Conservation (phyloP, 2,113 vertebrate genomes). For the Mus spicilegus region DNA sequence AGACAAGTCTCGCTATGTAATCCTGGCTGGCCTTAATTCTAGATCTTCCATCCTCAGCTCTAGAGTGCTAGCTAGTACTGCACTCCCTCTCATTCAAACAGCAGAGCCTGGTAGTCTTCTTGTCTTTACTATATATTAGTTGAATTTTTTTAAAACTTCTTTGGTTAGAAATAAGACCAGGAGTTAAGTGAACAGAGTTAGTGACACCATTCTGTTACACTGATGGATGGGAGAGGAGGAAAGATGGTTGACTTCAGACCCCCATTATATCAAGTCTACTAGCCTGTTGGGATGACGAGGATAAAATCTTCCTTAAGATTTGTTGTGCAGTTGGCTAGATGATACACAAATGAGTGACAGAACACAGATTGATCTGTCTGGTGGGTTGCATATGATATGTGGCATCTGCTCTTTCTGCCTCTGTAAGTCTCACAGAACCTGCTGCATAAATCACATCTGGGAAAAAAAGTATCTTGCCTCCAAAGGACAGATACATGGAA, state of each 20-base stretch:
- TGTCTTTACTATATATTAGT: neutral
- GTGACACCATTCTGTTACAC: neutral
- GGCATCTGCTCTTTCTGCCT: neutral
- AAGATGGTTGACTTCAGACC: neutral
- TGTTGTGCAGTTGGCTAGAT: neutral
- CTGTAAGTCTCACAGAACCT: neutral
- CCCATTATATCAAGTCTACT: neutral
- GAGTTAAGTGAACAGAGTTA: neutral
- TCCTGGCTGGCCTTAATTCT: neutral
- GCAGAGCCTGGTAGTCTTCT: neutral
- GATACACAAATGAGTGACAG: neutral
- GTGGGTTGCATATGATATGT: accelerated
- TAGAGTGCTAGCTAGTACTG: neutral
- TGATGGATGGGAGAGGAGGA: neutral
- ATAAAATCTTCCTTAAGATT: neutral
- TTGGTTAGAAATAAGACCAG: neutral
- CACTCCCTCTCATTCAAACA: neutral
- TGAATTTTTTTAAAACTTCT: neutral
- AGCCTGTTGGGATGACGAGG: neutral
- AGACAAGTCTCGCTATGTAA: neutral
- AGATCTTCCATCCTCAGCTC: neutral
- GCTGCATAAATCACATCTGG: neutral
- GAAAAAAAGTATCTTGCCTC: neutral
- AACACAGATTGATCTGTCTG: neutral
- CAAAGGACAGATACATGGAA: neutral